These are phyloP conservation scores for Drymonia ruficornis DNA, from an alignment of 2,888 invertebrate species.

Conservation along the genomic window DNA sequence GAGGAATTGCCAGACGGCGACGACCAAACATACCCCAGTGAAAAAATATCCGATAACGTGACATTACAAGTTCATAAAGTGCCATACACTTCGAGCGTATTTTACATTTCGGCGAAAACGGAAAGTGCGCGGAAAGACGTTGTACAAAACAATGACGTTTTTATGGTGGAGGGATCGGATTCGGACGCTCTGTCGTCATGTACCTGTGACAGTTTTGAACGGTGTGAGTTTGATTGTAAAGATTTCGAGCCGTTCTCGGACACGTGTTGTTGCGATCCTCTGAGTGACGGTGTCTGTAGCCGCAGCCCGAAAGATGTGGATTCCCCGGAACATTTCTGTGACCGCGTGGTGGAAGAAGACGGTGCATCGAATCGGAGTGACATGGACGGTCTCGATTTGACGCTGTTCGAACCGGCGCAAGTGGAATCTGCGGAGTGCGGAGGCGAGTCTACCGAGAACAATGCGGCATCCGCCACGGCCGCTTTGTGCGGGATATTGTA, in stretches of 20 bases:
- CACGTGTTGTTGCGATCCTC: slow-evolving; percentile 84
- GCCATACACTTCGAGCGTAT: slow-evolving; percentile 75
- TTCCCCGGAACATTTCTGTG: slow-evolving; percentile 76
- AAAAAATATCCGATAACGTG: slow-evolving; percentile 52
- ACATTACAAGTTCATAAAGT: slow-evolving; percentile 75
- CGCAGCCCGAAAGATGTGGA: slow-evolving; percentile 80
- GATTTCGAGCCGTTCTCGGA: slow-evolving; percentile 86
- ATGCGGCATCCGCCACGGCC: slow-evolving; percentile 49
- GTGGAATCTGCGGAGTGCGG: slow-evolving; percentile 57
- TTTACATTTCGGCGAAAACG: slow-evolving; percentile 69
- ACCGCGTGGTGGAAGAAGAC: slow-evolving; percentile 69
- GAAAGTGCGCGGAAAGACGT: slow-evolving; percentile 59
- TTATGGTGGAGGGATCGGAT: slow-evolving; percentile 70
- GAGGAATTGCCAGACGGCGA: slow-evolving; percentile 56
- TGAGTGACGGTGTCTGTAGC: slow-evolving; percentile 78
- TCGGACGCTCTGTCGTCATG: slow-evolving; percentile 84
- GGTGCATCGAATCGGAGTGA: slow-evolving; percentile 80
- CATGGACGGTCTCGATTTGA: slow-evolving; percentile 88
- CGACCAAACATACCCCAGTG: slow-evolving; percentile 46
- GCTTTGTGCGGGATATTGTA: slow-evolving; percentile 74
- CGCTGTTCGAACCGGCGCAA: slow-evolving; percentile 87
- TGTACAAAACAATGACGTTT: slow-evolving; percentile 59
- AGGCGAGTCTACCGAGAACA: slow-evolving; percentile 43
- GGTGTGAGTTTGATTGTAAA: slow-evolving; percentile 84
- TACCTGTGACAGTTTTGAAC: slow-evolving; percentile 82